phyloP scores from a whole-genome alignment of 35 echinoderm and acorn worm species.

The Holothuria glaberrima region DNA sequence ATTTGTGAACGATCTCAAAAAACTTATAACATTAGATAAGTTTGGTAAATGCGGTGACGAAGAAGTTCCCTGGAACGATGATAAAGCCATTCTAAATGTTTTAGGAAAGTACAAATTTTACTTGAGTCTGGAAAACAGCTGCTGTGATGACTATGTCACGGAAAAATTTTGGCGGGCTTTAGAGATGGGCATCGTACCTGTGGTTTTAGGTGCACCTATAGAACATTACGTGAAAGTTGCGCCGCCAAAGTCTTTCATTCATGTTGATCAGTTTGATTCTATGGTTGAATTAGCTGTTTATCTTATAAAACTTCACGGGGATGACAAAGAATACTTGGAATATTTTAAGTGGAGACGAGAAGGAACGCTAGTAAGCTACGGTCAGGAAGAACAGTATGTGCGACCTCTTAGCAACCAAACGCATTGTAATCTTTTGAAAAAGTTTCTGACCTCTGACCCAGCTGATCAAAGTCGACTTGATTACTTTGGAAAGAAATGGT shows the following conservation, averaged over 20 bases:
- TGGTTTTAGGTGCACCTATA: constrained; percentile 34
- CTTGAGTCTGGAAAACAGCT: constrained; percentile 67
- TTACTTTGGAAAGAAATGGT: constrained; percentile 37
- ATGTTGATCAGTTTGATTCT: constrained; percentile 49
- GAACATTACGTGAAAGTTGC: constrained; percentile 44
- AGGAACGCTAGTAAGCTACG: not conserved
- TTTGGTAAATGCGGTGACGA: constrained; percentile 65
- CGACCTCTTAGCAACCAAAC: constrained; percentile 13
- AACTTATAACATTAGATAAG: constrained; percentile 29
- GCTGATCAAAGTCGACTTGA: not conserved
- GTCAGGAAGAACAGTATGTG: constrained; percentile 25
- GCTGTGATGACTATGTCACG: constrained; percentile 77
- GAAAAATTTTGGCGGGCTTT: constrained; percentile 71
- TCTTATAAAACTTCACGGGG: constrained; percentile 2
- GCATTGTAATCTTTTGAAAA: not conserved
- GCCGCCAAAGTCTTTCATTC: constrained; percentile 45
- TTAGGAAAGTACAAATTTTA: constrained; percentile 60
- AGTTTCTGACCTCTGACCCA: not conserved
- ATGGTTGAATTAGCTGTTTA: constrained; percentile 44
- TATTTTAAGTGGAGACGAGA: constrained; percentile 56
- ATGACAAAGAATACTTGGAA: constrained; percentile 45
- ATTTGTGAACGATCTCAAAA: constrained; percentile 59
- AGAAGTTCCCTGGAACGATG: constrained; percentile 41
- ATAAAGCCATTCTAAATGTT: not conserved
- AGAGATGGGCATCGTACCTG: constrained; percentile 14